phyloP scores from a whole-genome alignment of 2,113 vertebrate species.

The Vireo altiloquus region DNA sequence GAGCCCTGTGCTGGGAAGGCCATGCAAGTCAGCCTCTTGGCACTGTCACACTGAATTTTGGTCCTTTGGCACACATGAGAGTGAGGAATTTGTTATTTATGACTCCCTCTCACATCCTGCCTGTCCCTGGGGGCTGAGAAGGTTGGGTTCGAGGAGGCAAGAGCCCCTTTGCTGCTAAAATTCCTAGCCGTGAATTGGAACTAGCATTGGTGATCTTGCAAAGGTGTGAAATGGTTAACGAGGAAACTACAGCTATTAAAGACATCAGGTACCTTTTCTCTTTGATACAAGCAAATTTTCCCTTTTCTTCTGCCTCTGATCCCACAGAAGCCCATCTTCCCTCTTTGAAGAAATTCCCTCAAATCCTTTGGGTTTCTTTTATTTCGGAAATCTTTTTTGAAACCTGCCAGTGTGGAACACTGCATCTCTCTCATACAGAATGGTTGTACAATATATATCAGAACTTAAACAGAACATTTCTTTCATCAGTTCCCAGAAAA shows the following conservation, averaged over 20 bases:
- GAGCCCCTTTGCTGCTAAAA: not conserved
- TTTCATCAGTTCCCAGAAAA: conserved; percentile 52
- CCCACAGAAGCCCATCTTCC: not conserved
- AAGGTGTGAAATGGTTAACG: not conserved
- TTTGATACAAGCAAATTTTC: not conserved
- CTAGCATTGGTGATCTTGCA: rapidly evolving
- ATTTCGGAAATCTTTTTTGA: conserved; percentile 5
- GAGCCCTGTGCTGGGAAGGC: not conserved
- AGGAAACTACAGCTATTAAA: not conserved
- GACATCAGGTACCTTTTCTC: not conserved
- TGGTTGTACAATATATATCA: not conserved
- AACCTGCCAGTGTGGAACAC: not conserved
- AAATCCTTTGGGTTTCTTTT: not conserved
- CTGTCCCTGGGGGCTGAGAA: not conserved
- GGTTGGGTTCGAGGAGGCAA: not conserved
- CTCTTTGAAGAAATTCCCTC: not conserved
- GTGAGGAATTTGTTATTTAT: not conserved
- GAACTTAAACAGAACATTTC: conserved; percentile 12
- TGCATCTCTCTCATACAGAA: not conserved
- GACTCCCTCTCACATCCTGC: not conserved
- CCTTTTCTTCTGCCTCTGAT: not conserved
- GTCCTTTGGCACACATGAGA: not conserved
- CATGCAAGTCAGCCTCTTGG: not conserved
- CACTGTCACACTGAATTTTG: not conserved
- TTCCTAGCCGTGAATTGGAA: not conserved